Evolutionary conservation across 2,113 vertebrate species (phyloP), one percentile per base, ranked within the genome.

Genomic region (Ceratotherium simum): DNA sequence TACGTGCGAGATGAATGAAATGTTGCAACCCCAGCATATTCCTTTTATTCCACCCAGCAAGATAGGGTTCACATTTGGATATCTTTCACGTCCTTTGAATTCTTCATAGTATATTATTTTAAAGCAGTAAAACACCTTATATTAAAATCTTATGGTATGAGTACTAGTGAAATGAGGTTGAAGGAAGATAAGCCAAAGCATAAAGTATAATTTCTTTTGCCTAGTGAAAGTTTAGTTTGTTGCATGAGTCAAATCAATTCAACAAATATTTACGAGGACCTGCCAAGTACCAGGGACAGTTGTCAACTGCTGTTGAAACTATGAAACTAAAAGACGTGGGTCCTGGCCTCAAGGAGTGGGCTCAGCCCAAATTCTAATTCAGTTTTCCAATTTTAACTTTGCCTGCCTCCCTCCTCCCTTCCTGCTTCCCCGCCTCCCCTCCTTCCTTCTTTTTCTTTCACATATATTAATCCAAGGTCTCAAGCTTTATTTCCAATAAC

Each of bases 401-500:
- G n/a, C 8, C 70, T 69, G 3, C 54, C 64, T 39, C n/a, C 21
- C 3, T 29, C 56, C 16, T 2, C 0, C 79, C 27, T 48, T 51
- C 27, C 29, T 16, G 10, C 67, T 16, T 58, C 10, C 4, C 39
- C 14, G 5, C 8, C 36, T 60, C 5, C n/a, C 42, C 36, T 56
- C 39, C 20, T 83, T 6, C 0, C 82, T 51, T 78, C 27, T 6
- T 67, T 73, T 8, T 27, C 18, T 84, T 81, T 18, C 25, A 5
- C 56, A 16, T n/a, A 21, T 48, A 27, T 70, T 51, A 48, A 75
- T 25, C 3, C 6, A 42, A 31, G 27, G 36, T 2, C 14, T 54
- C 51, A 54, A 54, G 54, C 56, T 86, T 67, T n/a, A 39, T 96
- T 97, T 95, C 76, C 67, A 84, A 2, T 48, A 75, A 56, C 46